Percentiles rank a stretch among this genome's conserved stretches.
phyloP scores from a whole-genome alignment of 2,797 vertebrate genomes.

The Hydrophis major region DNA sequence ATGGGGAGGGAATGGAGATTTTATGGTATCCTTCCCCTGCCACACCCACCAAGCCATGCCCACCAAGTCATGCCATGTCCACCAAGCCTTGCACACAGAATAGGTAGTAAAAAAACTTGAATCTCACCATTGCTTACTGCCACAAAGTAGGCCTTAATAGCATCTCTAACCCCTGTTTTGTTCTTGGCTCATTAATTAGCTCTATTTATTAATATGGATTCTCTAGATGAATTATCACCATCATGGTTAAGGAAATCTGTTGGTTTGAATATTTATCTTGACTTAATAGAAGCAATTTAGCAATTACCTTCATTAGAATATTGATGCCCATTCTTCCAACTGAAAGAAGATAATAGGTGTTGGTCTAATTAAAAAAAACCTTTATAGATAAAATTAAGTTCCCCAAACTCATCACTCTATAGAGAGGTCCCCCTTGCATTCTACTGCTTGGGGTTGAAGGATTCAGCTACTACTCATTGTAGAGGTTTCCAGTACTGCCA shows the following conservation, averaged over 20 bases:
- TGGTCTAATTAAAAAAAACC: not conserved
- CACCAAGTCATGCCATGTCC: no score
- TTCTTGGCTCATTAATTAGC: not conserved
- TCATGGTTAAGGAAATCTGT: constrained; percentile 25
- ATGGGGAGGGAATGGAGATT: no score
- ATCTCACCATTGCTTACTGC: not conserved
- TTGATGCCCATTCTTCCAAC: constrained; percentile 27
- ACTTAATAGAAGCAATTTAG: constrained; percentile 26
- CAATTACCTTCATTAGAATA: constrained; percentile 14
- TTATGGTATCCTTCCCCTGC: no score
- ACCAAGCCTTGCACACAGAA: no score
- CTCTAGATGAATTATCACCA: not conserved
- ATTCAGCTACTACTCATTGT: not conserved
- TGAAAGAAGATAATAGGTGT: constrained; percentile 1
- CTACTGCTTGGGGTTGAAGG: not conserved
- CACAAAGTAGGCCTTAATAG: not conserved
- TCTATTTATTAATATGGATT: not conserved
- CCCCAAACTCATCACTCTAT: constrained; percentile 16
- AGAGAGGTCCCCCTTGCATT: constrained; percentile 36
- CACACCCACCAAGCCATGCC: no score
- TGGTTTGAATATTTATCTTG: constrained; percentile 28
- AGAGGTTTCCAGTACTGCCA: not conserved
- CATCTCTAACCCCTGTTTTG: not conserved
- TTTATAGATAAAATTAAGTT: not conserved
- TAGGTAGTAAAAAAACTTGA: no score